Percentiles rank a stretch among this genome's conserved stretches.
Conservation (phyloP, 2,888 invertebrate species). For the Zeuzera pyrina region DNA sequence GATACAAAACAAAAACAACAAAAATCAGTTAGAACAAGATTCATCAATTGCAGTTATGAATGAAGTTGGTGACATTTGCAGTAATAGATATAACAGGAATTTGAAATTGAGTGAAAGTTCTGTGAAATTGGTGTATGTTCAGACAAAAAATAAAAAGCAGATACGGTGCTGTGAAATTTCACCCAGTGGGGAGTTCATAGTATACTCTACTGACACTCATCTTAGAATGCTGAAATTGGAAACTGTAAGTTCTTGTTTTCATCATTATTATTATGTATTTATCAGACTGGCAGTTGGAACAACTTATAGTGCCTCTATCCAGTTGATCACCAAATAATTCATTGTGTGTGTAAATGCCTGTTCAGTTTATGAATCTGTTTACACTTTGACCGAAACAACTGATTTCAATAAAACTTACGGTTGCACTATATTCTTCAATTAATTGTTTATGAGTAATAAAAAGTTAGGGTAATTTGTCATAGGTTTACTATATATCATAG, state of each 20-base stretch:
- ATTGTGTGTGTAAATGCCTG: no score
- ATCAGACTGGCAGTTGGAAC: no score
- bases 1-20: slow-evolving; percentile 20
- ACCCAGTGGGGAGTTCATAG: slow-evolving; percentile 79
- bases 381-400: no score
- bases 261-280: no score
- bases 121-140: slow-evolving; percentile 78
- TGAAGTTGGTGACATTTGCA: slow-evolving; percentile 23
- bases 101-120: slow-evolving; percentile 69
- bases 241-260: slow-evolving; percentile 68
- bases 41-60: slow-evolving; percentile 33
- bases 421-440: no score
- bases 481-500: no score
- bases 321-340: no score
- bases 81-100: slow-evolving; percentile 27
- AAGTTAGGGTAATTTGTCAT: no score
- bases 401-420: no score
- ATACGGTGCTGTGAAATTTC: slow-evolving; percentile 82
- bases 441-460: no score
- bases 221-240: slow-evolving; percentile 79
- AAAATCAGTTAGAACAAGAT: slow-evolving; percentile 37
- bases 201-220: slow-evolving; percentile 80
- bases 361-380: no score
- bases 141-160: slow-evolving; percentile 76
- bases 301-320: no score